These are phyloP conservation scores for Toxotes chatareus DNA, from an alignment of 2,113 vertebrate species.

Conservation along the genomic window DNA sequence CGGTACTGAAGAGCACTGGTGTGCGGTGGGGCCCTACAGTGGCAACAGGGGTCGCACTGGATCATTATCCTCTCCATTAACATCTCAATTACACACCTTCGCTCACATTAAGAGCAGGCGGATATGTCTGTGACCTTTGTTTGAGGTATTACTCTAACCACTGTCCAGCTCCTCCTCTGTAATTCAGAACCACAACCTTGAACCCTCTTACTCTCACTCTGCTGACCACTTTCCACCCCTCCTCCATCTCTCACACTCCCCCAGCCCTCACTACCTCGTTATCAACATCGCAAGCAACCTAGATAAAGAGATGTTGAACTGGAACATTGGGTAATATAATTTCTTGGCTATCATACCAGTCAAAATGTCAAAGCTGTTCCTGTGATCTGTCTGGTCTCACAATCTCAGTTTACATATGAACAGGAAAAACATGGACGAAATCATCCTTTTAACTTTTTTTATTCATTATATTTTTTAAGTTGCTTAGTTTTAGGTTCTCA, in stretches of 20 bases:
- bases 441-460: background rate
- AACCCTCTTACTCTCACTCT: constrained; percentile 4
- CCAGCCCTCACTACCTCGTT: background rate
- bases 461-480: background rate
- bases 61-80: constrained; percentile 79
- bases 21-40: constrained; percentile 36
- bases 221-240: constrained; percentile 8
- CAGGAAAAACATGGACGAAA: background rate
- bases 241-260: background rate
- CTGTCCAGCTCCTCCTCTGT: constrained; percentile 30
- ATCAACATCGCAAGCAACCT: background rate
- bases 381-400: background rate
- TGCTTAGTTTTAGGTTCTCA: too few species aligned
- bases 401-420: background rate
- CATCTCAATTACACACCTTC: constrained; percentile 77
- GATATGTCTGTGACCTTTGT: constrained; percentile 78
- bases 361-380: background rate
- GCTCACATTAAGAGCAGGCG: constrained; percentile 61
- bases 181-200: constrained; percentile 66
- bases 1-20: constrained; percentile 14
- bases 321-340: background rate
- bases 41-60: constrained; percentile 31
- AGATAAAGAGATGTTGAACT: background rate
- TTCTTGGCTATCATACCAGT: background rate
- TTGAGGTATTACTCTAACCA: constrained; percentile 55